These are phyloP conservation scores for Pecten maximus DNA, from an alignment of 2,888 invertebrate genomes.

Conservation along the genomic window DNA sequence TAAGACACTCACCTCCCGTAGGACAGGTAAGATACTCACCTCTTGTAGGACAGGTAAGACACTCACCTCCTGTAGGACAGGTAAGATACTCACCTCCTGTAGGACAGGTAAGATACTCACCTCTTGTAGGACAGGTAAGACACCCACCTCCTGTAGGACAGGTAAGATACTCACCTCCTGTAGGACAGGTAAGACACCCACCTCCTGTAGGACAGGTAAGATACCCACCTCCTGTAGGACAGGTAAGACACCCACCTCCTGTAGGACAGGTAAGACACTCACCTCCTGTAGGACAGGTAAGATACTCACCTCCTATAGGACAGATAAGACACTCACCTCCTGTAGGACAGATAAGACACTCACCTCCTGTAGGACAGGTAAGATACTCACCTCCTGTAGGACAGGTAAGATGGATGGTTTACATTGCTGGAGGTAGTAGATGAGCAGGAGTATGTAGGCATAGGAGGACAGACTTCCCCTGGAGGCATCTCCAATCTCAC, in stretches of 20 bases:
- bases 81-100: neutral
- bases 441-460: constrained; percentile 85
- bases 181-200: neutral
- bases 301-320: neutral
- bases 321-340: neutral
- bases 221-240: neutral
- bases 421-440: constrained; percentile 85
- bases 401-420: constrained; percentile 85
- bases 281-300: neutral
- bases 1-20: neutral
- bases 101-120: neutral
- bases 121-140: neutral
- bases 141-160: neutral
- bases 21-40: neutral
- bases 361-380: neutral
- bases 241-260: neutral
- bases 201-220: neutral
- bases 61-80: neutral
- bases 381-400: constrained; percentile 84
- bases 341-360: neutral
- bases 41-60: neutral
- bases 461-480: constrained; percentile 86
- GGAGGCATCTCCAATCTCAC: constrained; percentile 86
- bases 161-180: neutral
- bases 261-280: neutral